A percentile compares a stretch with the other conserved stretches of the same genome.
Evolutionary conservation across 1,140 invertebrate species (phyloP).

Genomic region (Coelopa frigida): DNA sequence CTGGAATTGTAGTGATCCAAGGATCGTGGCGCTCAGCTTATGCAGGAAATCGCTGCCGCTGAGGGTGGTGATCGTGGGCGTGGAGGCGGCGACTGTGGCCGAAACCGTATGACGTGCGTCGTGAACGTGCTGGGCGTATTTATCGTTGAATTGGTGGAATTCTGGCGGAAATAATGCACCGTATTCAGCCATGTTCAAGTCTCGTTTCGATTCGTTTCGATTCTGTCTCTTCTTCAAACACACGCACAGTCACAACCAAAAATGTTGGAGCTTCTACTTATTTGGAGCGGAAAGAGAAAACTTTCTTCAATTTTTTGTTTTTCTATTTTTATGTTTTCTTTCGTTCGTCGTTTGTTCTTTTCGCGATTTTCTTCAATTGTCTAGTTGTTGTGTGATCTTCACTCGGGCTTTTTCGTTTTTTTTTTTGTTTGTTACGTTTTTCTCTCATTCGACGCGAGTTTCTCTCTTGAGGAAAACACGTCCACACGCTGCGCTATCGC

Average conservation of each 20-base stretch:
- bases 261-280: background rate
- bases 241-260: too few species aligned
- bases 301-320: slow-evolving; percentile 6
- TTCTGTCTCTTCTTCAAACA: too few species aligned
- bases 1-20: slow-evolving; percentile 36
- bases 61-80: slow-evolving; percentile 24
- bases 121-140: slow-evolving; percentile 34
- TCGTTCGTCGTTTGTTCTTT: background rate
- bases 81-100: slow-evolving; percentile 18
- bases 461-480: slow-evolving; percentile 18
- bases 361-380: slow-evolving; percentile 2
- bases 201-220: too few species aligned
- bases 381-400: background rate
- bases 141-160: slow-evolving; percentile 37
- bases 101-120: slow-evolving; percentile 20
- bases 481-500: slow-evolving; percentile 23
- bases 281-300: background rate
- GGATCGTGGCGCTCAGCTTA: slow-evolving; percentile 31
- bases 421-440: slow-evolving; percentile 4
- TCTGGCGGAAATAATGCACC: too few species aligned
- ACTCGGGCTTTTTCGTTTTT: background rate
- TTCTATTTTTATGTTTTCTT: slow-evolving; percentile 16
- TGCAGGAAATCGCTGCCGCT: slow-evolving; percentile 33
- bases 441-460: slow-evolving; percentile 12
- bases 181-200: too few species aligned